Conservation (phyloP, 2,113 vertebrate species). For the Callospermophilus lateralis region DNA sequence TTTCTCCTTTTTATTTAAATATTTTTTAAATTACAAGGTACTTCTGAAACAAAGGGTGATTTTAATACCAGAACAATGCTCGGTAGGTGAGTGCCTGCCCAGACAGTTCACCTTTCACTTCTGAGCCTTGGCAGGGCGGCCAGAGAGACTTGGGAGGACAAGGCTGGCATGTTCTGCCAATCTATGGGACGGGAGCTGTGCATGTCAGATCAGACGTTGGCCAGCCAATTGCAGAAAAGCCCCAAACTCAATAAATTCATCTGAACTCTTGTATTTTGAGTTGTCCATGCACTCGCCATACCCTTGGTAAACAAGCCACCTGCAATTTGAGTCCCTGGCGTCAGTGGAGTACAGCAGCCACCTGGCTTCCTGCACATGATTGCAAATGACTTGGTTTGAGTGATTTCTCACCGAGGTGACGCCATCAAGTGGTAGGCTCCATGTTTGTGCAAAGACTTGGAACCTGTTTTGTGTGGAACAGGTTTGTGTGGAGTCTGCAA, state of each 20-base stretch:
- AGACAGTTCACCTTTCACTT: not conserved
- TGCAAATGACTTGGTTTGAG: not conserved
- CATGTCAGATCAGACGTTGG: not conserved
- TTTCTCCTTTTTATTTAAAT: not conserved
- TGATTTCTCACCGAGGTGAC: not conserved
- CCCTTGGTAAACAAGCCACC: not conserved
- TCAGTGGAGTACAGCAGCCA: not conserved
- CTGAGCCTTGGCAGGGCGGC: not conserved
- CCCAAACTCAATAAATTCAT: not conserved
- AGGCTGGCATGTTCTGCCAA: not conserved
- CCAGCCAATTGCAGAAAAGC: not conserved
- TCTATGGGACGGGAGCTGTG: not conserved
- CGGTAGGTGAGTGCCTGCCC: no score
- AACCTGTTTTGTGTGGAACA: not conserved
- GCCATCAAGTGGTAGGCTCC: not conserved
- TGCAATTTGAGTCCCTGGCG: not conserved
- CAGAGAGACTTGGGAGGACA: not conserved
- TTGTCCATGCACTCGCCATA: fast-evolving
- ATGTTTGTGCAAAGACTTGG: conserved; percentile 5
- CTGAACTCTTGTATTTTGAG: not conserved
- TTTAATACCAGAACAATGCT: not conserved
- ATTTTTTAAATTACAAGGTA: not conserved
- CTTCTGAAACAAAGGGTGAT: not conserved
- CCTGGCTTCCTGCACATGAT: not conserved
- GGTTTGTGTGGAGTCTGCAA: not conserved